A percentile compares a stretch with the other conserved stretches of the same genome.
Conservation (phyloP, 2,113 vertebrate species). For the Microtus richardsoni region DNA sequence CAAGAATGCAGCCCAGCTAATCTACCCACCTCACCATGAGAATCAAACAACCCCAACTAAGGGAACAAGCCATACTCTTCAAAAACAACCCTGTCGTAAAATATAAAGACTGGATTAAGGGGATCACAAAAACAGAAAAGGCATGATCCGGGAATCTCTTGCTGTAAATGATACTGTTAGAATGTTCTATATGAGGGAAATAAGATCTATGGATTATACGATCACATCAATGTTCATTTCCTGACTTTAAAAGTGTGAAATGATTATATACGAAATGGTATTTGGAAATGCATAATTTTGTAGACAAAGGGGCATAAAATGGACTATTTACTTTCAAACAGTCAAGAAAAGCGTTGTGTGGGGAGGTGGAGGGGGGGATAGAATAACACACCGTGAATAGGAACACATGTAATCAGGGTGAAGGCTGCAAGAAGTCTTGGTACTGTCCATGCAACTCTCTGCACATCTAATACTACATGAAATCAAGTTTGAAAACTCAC, state of each 20-base stretch:
- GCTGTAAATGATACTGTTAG: neutral
- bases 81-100: neutral
- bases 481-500: conserved; percentile 6
- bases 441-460: neutral
- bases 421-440: neutral
- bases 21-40: neutral
- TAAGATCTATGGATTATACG: neutral
- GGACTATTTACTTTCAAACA: neutral
- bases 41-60: neutral
- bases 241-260: conserved; percentile 16
- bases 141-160: neutral
- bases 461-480: neutral
- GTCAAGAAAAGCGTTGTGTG: neutral
- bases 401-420: neutral
- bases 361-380: neutral
- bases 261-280: neutral
- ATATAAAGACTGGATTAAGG: conserved; percentile 23
- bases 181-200: neutral
- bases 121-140: neutral
- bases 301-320: neutral
- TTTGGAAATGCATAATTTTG: neutral
- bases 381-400: neutral
- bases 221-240: neutral
- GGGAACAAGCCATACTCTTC: neutral
- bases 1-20: neutral